Conservation (phyloP, 2,113 vertebrate species). For the Odocoileus hemionus region DNA sequence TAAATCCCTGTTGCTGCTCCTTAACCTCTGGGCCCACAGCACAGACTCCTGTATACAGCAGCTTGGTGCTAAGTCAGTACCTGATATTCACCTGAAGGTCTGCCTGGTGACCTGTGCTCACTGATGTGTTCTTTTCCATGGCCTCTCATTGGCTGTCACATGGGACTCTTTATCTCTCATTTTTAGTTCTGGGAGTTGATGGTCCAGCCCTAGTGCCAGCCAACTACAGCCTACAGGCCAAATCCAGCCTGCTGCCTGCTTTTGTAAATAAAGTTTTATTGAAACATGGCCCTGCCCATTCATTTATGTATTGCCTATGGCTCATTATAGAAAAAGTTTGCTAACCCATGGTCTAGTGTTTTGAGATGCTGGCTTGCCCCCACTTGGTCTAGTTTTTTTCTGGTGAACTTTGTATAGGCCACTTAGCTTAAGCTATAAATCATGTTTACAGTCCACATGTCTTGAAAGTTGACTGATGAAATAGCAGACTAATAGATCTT, state of each 20-base stretch:
- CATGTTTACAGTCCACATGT: not conserved
- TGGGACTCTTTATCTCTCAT: not conserved
- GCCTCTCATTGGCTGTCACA: not conserved
- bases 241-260: not conserved
- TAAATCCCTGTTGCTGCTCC: not conserved
- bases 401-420: not conserved
- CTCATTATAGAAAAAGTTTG: not conserved
- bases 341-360: not conserved
- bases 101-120: not conserved
- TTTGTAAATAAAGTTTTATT: constrained; percentile 19
- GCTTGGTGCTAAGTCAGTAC: not conserved
- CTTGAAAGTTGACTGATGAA: not conserved
- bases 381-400: not conserved
- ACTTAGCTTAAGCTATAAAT: too few relatives aligned
- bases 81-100: not conserved
- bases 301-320: not conserved
- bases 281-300: not conserved
- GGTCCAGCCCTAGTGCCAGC: not conserved
- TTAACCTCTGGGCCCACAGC: not conserved
- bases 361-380: not conserved
- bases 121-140: not conserved
- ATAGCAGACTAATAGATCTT: not conserved
- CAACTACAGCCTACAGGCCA: not conserved
- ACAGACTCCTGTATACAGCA: not conserved
- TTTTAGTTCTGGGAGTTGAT: not conserved